phyloP scores from a whole-genome alignment of 1,140 invertebrate species.

The Lasaia peninsularis region DNA sequence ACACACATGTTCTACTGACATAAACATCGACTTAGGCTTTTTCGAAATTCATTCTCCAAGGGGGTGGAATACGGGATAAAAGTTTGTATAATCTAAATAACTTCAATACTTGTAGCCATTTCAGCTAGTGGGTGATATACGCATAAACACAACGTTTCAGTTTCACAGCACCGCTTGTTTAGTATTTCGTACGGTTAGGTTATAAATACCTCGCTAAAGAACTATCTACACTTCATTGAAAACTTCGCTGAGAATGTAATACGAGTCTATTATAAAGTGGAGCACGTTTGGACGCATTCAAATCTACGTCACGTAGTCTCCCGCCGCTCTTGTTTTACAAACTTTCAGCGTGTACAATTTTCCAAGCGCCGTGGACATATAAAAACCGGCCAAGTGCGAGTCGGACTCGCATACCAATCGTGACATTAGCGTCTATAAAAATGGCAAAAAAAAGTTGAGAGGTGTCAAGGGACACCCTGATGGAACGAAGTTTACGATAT shows the following conservation, averaged over 20 bases:
- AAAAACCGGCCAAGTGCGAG: too few relatives aligned
- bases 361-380: background rate
- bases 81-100: too few relatives aligned
- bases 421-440: too few relatives aligned
- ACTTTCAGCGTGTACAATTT: background rate
- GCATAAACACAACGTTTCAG: constrained; percentile 1
- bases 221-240: constrained; percentile 30
- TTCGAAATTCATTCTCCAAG: too few relatives aligned
- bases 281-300: constrained; percentile 21
- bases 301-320: constrained; percentile 24
- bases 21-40: too few relatives aligned
- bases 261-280: constrained; percentile 21
- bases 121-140: background rate
- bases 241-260: constrained; percentile 28
- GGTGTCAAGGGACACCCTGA: too few relatives aligned
- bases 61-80: too few relatives aligned
- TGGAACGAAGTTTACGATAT: too few relatives aligned
- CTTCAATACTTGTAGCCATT: too few relatives aligned
- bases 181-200: constrained; percentile 17
- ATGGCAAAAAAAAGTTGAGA: too few relatives aligned
- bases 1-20: too few relatives aligned
- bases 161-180: background rate
- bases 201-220: constrained; percentile 29
- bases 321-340: constrained; percentile 4
- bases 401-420: too few relatives aligned